Base-by-base conservation (phyloP, 1,140 invertebrate species). In the Drosophila teissieri region DNA sequence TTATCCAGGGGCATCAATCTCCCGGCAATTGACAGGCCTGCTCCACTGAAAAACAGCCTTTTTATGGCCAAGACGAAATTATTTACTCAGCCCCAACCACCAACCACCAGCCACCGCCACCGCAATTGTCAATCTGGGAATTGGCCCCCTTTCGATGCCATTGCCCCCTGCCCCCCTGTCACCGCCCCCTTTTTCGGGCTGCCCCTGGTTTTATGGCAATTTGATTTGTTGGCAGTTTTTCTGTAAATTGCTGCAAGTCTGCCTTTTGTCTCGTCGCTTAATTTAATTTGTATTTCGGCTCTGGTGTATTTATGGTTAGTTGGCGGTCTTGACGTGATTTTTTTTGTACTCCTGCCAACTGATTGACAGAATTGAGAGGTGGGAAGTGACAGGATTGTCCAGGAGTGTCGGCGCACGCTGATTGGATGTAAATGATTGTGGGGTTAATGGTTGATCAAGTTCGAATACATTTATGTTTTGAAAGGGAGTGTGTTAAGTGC, bases 1-100 rank as follows among this genome's bases (percentile, higher is more conserved):
- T 88, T 88, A 88, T 88, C 83, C 83, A 89, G 83, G 84, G 83
- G 84, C 83, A 88, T 88, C 83, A 88, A 88, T 88, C 83, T 88
- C 83, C 70, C 37, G 68, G 55, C 75, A 83, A 88, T 88, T 88
- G 83, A 88, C 83, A 88, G 83, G 68, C 74, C 51, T 54, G 42
- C 17, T 51, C 53, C 52, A 45, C 51, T 45, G 57, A 64, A 51
- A 51, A 51, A 34, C 69, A 72, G 82, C 75, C 73, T 65, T 79
- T 83, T 83, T 88, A 86, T 73, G 83, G 84, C 80, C 76, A 78
- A 88, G 84, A 79, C 84, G 61, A 88, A 88, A 88, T 89, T 88
- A 88, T 88, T 88, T 89, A 88, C 84, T 88, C 81, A 75, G 67
- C 37, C n/a, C n/a, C n/a, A n/a, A n/a, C n/a, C n/a, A n/a, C n/a